These are phyloP conservation scores for Karalla daura DNA, from an alignment of 2,797 vertebrate genomes.

Conservation along the genomic window DNA sequence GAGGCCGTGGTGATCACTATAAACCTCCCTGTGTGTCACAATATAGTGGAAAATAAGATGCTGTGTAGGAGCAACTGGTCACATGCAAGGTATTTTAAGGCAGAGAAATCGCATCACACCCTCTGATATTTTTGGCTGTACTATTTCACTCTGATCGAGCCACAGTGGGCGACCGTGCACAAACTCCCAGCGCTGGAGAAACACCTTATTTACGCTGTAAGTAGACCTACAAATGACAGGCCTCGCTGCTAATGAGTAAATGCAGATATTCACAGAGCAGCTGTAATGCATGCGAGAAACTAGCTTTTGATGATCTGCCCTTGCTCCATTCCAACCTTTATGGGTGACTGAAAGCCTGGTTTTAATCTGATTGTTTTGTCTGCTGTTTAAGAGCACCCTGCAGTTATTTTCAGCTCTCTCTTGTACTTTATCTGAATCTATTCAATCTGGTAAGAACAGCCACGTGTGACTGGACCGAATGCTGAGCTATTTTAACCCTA, in stretches of 20 bases:
- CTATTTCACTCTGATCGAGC: slow-evolving; percentile 21
- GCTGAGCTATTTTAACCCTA: slow-evolving; percentile 63
- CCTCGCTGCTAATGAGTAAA: neutral
- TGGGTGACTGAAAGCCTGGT: neutral
- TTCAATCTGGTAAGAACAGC: slow-evolving; percentile 13
- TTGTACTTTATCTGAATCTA: slow-evolving; percentile 45
- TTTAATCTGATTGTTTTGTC: slow-evolving; percentile 6
- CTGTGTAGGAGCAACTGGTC: slow-evolving; percentile 20
- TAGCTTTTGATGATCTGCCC: neutral
- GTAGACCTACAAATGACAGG: too few species aligned
- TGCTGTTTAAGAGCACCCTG: slow-evolving; percentile 24
- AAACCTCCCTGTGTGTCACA: neutral
- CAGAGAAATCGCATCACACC: slow-evolving; percentile 45
- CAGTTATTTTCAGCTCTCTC: slow-evolving; percentile 36
- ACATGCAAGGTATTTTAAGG: slow-evolving; percentile 50
- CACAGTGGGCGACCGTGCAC: slow-evolving; percentile 10
- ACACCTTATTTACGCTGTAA: neutral
- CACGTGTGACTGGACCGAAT: slow-evolving; percentile 49
- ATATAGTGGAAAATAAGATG: neutral
- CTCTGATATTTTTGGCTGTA: slow-evolving; percentile 43
- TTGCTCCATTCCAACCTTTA: neutral
- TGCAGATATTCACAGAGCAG: neutral
- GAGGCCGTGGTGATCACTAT: neutral
- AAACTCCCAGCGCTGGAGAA: neutral
- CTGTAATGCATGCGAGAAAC: neutral